These are phyloP conservation scores for Cosmopolites sordidus DNA, from an alignment of 2,888 invertebrate species.

Conservation along the genomic window DNA sequence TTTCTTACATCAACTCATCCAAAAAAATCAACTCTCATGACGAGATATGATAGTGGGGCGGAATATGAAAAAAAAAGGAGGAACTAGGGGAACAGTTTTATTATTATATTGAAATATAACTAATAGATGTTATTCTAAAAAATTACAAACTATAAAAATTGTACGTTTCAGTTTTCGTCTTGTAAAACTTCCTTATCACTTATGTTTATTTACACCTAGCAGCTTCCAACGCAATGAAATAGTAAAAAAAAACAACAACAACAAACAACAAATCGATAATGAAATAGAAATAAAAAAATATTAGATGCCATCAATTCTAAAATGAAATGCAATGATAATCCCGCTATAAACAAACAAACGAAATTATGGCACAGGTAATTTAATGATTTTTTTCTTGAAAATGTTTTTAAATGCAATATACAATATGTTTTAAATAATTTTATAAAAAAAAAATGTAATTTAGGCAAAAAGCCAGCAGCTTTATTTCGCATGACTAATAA, in stretches of 20 bases:
- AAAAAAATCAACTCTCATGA: no score
- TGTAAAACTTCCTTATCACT: slow-evolving; percentile 15
- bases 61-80: no score
- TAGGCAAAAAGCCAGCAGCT: slow-evolving; percentile 1
- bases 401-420: background rate
- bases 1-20: no score
- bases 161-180: slow-evolving; percentile 31
- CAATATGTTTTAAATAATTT: background rate
- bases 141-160: slow-evolving; percentile 33
- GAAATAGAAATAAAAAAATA: slow-evolving; percentile 3
- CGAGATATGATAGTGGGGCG: no score
- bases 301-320: slow-evolving; percentile 6
- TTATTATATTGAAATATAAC: slow-evolving; percentile 16
- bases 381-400: background rate
- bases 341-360: background rate
- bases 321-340: slow-evolving; percentile 6
- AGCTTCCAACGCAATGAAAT: slow-evolving; percentile 1
- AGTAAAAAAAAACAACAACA: background rate
- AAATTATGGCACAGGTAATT: slow-evolving; percentile 14
- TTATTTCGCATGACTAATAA: background rate
- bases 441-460: background rate
- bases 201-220: slow-evolving; percentile 5
- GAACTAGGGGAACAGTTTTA: background rate
- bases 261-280: no score
- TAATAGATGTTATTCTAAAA: slow-evolving; percentile 27